Evolutionary conservation across 2,888 invertebrate genomes (phyloP).

Genomic region (Apocheima hispidaria): DNA sequence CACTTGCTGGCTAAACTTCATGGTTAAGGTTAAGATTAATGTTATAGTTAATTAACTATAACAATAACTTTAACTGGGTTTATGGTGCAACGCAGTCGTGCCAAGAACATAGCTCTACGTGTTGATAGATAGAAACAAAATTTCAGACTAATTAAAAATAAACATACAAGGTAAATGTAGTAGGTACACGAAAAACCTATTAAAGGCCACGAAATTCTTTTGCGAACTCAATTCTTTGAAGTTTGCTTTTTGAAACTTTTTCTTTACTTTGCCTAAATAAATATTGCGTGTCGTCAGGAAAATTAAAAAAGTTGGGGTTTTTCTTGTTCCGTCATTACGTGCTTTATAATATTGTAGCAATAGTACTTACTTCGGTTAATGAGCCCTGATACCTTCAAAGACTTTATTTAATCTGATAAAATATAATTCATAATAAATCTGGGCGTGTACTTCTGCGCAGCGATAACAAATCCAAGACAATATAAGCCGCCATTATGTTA

Average conservation of each 20-base stretch:
- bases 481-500: not conserved
- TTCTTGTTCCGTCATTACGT: not conserved
- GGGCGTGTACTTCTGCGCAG: not conserved
- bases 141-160: not conserved
- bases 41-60: no score
- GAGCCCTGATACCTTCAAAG: no score
- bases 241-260: conserved; percentile 26
- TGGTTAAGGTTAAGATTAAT: no score
- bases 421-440: not conserved
- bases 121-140: no score
- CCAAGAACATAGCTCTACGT: no score
- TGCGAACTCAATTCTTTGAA: conserved; percentile 20
- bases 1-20: no score
- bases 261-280: conserved; percentile 19
- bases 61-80: no score
- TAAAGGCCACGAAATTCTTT: conserved; percentile 18
- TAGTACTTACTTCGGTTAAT: not conserved
- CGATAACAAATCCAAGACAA: not conserved
- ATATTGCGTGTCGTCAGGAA: conserved; percentile 26
- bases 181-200: conserved; percentile 4
- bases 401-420: not conserved
- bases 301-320: conserved; percentile 35
- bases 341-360: not conserved
- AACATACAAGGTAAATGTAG: conserved; percentile 3
- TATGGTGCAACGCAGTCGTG: no score